Conservation (phyloP, 2,113 vertebrate species). For the Cephalopholis sonnerati region DNA sequence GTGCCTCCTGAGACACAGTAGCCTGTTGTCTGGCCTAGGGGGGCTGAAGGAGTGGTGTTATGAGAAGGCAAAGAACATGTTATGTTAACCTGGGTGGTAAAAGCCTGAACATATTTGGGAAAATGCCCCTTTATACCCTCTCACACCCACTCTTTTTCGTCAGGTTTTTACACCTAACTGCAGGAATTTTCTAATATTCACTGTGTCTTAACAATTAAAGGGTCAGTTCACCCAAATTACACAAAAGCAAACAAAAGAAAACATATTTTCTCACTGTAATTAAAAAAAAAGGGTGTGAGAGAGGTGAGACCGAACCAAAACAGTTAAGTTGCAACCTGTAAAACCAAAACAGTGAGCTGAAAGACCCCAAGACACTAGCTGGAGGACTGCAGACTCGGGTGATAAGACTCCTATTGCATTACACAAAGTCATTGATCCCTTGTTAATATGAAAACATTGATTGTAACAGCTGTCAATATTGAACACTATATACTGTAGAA, state of each 20-base stretch:
- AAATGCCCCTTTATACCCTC: constrained; percentile 73
- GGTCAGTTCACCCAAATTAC: neutral
- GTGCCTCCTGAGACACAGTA: constrained; percentile 76
- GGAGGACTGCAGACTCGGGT: neutral
- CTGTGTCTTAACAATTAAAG: neutral
- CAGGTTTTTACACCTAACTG: constrained; percentile 25
- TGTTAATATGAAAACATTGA: neutral
- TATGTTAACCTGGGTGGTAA: constrained; percentile 82
- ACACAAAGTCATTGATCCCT: neutral
- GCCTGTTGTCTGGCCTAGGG: constrained; percentile 76
- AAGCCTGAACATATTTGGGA: constrained; percentile 74
- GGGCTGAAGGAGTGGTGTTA: constrained; percentile 59
- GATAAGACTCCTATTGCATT: neutral
- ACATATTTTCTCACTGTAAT: neutral
- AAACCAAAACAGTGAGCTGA: constrained; percentile 12
- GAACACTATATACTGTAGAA: neutral
- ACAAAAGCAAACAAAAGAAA: neutral
- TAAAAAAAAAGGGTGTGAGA: too few relatives aligned
- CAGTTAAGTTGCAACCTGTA: neutral
- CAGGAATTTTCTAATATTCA: constrained; percentile 28
- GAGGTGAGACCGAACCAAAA: too few relatives aligned
- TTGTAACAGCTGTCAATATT: neutral
- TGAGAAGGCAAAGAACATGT: constrained; percentile 77
- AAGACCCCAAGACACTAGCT: neutral
- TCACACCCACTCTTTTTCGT: constrained; percentile 48